phyloP scores from a whole-genome alignment of 2,888 invertebrate genomes.

The Saturnia japonica region DNA sequence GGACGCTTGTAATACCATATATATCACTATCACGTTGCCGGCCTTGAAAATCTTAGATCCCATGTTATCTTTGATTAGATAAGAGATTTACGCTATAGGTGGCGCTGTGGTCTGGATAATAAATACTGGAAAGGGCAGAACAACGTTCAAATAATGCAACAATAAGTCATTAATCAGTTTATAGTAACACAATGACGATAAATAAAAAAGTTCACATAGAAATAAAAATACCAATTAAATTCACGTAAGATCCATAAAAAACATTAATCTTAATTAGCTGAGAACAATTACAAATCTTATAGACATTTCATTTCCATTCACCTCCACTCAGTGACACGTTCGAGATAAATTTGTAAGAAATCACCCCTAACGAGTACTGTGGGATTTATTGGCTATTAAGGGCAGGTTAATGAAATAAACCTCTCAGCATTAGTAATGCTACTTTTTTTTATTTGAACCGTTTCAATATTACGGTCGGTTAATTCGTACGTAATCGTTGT shows the following conservation, averaged over 20 bases:
- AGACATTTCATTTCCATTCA: slow-evolving; percentile 1
- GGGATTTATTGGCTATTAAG: slow-evolving; percentile 64
- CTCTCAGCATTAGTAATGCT: slow-evolving; percentile 55
- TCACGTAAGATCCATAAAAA: not conserved
- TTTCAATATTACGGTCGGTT: slow-evolving; percentile 28
- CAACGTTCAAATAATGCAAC: too few species aligned
- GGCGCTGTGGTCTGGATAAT: too few species aligned
- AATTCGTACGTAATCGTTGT: not conserved
- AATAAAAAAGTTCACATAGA: not conserved
- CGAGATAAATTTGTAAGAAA: slow-evolving; percentile 55
- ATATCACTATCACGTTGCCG: too few species aligned
- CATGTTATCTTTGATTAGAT: too few species aligned
- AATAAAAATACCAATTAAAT: not conserved
- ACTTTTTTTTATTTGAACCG: slow-evolving; percentile 39
- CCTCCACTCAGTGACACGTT: not conserved
- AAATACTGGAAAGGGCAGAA: too few species aligned
- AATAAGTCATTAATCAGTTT: too few species aligned
- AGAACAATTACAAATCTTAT: slow-evolving; percentile 1
- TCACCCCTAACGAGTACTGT: slow-evolving; percentile 51
- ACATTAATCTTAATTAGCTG: not conserved
- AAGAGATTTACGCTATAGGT: too few species aligned
- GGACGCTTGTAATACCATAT: too few species aligned
- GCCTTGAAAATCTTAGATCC: too few species aligned
- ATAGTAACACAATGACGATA: not conserved
- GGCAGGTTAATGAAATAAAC: slow-evolving; percentile 64